Conservation (phyloP, 1,140 invertebrate species). For the Dendrolimus punctatus region DNA sequence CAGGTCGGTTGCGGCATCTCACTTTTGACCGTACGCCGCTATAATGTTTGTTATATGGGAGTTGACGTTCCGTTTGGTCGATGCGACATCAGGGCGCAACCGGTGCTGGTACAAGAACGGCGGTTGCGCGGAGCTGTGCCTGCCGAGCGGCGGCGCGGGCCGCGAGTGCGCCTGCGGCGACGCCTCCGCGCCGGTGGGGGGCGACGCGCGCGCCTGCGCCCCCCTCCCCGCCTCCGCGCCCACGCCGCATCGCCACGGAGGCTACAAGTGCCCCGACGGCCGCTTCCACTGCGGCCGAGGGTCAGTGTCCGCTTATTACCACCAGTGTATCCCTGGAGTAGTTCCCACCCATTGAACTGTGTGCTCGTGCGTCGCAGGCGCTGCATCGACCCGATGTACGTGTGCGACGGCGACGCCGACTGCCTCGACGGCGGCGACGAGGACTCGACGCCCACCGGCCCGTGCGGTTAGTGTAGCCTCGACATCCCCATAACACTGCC, state of each 20-base stretch:
- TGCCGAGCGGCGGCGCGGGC: constrained; percentile 54
- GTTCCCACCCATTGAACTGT: neutral
- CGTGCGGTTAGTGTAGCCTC: constrained; percentile 69
- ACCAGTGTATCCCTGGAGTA: neutral
- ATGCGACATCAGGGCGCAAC: constrained; percentile 68
- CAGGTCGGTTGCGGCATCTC: constrained; percentile 36
- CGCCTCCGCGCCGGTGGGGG: constrained; percentile 36
- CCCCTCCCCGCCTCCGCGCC: constrained; percentile 2
- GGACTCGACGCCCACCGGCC: constrained; percentile 65
- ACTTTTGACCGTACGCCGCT: no score
- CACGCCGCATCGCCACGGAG: constrained; percentile 8
- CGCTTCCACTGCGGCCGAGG: constrained; percentile 40
- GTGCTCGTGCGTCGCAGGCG: constrained; percentile 22
- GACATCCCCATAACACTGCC: neutral
- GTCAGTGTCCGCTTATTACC: constrained; percentile 8
- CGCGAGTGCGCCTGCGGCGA: constrained; percentile 73
- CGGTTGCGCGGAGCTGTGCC: constrained; percentile 62
- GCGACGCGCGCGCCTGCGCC: neutral
- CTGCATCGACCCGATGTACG: constrained; percentile 71
- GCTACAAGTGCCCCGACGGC: constrained; percentile 16
- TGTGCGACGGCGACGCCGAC: constrained; percentile 88
- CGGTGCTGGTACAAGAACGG: constrained; percentile 77
- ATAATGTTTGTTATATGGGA: no score
- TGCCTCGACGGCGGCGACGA: constrained; percentile 91
- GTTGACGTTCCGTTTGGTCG: neutral